Evolutionary conservation across 2,797 vertebrate species (phyloP).

Genomic region (Takifugu rubripes): DNA sequence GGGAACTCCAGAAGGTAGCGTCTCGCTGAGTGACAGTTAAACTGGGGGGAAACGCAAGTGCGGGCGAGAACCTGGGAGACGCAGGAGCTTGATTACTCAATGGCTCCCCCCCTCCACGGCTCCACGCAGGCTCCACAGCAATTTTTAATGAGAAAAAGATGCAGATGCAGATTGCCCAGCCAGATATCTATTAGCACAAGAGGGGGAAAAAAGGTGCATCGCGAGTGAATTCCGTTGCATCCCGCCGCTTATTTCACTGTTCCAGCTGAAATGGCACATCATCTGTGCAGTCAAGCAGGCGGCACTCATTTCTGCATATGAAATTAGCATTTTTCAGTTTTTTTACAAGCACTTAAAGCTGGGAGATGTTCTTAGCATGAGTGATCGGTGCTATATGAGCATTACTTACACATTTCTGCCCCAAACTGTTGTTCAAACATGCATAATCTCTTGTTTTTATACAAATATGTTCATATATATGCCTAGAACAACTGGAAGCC

Average conservation of each 20-base stretch:
- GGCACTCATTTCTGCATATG: constrained; percentile 21
- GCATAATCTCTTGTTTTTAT: background rate
- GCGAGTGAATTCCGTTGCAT: constrained; percentile 32
- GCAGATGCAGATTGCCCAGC: constrained; percentile 56
- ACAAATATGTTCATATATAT: constrained; percentile 1
- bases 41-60: constrained; percentile 44
- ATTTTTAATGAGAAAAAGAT: constrained; percentile 70
- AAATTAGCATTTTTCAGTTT: constrained; percentile 22
- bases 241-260: constrained; percentile 40
- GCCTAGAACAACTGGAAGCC: background rate
- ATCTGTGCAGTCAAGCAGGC: constrained; percentile 31
- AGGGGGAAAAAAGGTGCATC: constrained; percentile 8
- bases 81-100: constrained; percentile 58
- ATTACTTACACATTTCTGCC: background rate
- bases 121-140: constrained; percentile 44
- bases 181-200: constrained; percentile 55
- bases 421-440: background rate
- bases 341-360: constrained; percentile 21
- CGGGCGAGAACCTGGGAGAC: constrained; percentile 50
- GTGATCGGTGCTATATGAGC: constrained; percentile 1
- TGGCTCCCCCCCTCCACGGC: constrained; percentile 30
- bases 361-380: background rate
- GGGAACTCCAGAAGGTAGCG: constrained; percentile 43
- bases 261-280: constrained; percentile 29
- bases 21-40: constrained; percentile 63